Evolutionary conservation across 2,113 vertebrate species (phyloP).

Genomic region (Arizona elegans): DNA sequence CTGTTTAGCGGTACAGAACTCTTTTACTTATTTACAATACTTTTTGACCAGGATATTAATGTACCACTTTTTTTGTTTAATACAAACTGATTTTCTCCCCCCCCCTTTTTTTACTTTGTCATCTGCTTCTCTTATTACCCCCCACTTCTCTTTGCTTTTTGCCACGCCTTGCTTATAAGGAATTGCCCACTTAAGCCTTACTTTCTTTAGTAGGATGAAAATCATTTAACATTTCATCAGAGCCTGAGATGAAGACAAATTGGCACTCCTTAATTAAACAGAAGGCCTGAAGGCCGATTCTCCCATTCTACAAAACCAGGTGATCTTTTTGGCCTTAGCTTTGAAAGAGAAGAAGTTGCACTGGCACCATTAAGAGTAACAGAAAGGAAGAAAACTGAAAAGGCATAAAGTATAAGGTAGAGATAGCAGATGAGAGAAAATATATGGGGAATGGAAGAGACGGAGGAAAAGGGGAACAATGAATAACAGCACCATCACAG

Average conservation of each 20-base stretch:
- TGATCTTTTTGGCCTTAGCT: not conserved
- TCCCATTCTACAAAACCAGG: not conserved
- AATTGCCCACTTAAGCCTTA: not conserved
- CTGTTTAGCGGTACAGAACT: not conserved
- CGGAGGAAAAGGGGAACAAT: not conserved
- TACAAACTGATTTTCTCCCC: not conserved
- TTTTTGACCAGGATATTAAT: not conserved
- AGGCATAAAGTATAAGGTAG: not conserved
- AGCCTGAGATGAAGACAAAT: not conserved
- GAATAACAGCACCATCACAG: not conserved
- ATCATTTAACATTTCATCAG: not conserved
- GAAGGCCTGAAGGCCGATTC: not conserved
- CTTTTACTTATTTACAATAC: not conserved
- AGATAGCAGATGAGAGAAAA: not conserved
- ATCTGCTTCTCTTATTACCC: not conserved
- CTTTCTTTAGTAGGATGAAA: not conserved
- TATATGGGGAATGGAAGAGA: not conserved
- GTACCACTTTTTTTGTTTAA: not conserved
- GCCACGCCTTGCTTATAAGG: not conserved
- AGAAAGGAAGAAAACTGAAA: not conserved
- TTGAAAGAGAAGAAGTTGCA: not conserved
- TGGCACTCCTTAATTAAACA: not conserved
- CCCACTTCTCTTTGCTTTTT: not conserved
- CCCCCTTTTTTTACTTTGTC: not conserved
- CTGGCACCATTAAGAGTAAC: not conserved